Conservation (phyloP, 2,113 vertebrate species). For the Chloebia gouldiae region DNA sequence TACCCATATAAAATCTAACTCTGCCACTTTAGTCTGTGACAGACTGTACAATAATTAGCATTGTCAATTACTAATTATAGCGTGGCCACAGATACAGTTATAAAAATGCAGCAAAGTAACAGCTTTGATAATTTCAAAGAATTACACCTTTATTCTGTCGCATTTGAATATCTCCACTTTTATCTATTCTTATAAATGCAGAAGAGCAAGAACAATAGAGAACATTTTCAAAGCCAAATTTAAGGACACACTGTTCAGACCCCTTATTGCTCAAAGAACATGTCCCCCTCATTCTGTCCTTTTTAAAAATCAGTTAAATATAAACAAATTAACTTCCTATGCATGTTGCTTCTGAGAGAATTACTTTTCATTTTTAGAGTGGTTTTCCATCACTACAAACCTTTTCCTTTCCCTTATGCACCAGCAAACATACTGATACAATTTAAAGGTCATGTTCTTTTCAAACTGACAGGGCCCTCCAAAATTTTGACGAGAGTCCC, state of each 20-base stretch:
- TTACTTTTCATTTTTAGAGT: constrained; percentile 78
- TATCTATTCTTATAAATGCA: neutral
- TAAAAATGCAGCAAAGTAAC: neutral
- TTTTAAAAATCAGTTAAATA: constrained; percentile 51
- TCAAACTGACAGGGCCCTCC: constrained; percentile 99
- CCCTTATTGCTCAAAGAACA: neutral
- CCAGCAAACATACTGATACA: constrained; percentile 99
- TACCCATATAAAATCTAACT: neutral
- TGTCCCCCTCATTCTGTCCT: neutral
- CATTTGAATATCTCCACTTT: neutral
- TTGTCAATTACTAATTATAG: constrained; percentile 15
- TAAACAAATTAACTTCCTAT: constrained; percentile 73
- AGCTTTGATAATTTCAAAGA: neutral
- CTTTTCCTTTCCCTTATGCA: constrained; percentile 92
- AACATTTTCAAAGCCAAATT: neutral
- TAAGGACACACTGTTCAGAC: neutral
- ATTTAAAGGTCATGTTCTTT: constrained; percentile 99
- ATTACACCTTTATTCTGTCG: neutral
- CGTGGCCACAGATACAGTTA: neutral
- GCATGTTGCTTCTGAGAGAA: constrained; percentile 71
- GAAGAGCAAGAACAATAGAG: neutral
- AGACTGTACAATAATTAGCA: neutral
- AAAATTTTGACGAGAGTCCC: constrained; percentile 95
- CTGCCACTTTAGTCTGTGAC: neutral
- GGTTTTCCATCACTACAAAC: constrained; percentile 87